Conservation (phyloP, 2,113 vertebrate species). For the Antechinus flavipes region DNA sequence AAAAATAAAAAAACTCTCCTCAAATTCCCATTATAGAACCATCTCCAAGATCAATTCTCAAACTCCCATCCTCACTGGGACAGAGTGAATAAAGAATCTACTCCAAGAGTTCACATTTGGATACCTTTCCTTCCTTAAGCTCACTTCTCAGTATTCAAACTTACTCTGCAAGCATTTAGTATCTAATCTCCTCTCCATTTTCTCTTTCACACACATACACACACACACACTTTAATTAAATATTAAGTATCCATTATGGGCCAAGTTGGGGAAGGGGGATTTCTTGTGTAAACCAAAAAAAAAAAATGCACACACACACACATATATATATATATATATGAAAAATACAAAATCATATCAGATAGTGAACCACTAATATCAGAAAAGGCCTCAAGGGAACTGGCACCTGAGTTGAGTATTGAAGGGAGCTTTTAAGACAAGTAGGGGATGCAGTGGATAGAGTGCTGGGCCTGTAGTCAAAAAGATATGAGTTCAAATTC, state of each 20-base stretch:
- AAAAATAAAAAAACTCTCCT: neutral
- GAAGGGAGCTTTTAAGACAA: neutral
- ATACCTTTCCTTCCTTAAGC: neutral
- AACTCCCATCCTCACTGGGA: neutral
- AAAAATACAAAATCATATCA: neutral
- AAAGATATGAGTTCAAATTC: neutral
- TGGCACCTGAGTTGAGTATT: neutral
- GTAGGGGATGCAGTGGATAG: neutral
- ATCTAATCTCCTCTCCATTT: no score
- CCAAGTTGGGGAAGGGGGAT: neutral
- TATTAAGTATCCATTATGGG: no score
- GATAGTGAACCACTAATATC: neutral
- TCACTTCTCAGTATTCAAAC: neutral
- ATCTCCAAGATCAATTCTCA: neutral
- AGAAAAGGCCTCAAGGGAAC: neutral
- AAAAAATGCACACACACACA: no score
- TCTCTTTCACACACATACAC: no score
- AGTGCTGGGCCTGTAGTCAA: neutral
- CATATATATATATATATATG: no score
- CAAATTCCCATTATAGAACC: neutral
- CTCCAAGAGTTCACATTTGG: neutral
- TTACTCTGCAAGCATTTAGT: neutral
- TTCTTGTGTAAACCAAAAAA: neutral
- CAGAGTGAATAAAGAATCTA: neutral
- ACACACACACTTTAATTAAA: no score